Percentiles rank a stretch among this genome's conserved stretches.
These are phyloP conservation scores for Metacarcinus magister DNA, from an alignment of 2,888 invertebrate species.

Conservation along the genomic window DNA sequence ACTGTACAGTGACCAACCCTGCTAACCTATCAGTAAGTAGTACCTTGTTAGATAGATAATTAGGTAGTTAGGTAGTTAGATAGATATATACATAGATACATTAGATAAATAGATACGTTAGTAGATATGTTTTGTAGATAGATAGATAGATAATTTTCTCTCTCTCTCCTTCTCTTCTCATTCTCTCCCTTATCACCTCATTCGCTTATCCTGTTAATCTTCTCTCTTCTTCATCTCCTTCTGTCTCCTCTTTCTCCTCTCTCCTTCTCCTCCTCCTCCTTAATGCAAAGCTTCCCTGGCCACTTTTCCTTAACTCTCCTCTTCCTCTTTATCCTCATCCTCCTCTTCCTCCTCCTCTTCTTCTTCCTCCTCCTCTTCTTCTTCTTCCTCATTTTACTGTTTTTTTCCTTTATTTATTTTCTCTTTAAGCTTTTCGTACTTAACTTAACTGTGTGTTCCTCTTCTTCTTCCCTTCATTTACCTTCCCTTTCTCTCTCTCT, in stretches of 20 bases:
- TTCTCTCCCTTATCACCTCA: too few species aligned
- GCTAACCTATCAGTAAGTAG: background rate
- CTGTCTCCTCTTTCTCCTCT: background rate
- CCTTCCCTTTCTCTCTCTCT: background rate
- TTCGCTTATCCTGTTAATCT: background rate
- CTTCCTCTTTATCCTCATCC: too few species aligned
- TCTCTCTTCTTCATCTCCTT: background rate
- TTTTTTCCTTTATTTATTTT: background rate
- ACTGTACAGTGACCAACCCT: background rate
- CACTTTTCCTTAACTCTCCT: too few species aligned
- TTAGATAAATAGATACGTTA: too few species aligned
- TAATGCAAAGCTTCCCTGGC: too few species aligned
- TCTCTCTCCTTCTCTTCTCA: too few species aligned
- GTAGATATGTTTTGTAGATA: too few species aligned
- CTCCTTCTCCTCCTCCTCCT: background rate
- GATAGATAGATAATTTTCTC: too few species aligned
- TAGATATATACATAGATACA: background rate
- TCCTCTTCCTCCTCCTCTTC: background rate
- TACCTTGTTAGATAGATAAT: background rate
- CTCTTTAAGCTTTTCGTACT: too few species aligned
- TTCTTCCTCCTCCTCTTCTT: background rate
- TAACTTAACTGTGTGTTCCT: too few species aligned
- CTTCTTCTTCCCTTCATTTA: background rate
- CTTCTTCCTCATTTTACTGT: background rate
- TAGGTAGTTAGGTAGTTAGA: background rate